Base-by-base conservation (phyloP, 2,113 vertebrate species). In the Corydoras maculifer region DNA sequence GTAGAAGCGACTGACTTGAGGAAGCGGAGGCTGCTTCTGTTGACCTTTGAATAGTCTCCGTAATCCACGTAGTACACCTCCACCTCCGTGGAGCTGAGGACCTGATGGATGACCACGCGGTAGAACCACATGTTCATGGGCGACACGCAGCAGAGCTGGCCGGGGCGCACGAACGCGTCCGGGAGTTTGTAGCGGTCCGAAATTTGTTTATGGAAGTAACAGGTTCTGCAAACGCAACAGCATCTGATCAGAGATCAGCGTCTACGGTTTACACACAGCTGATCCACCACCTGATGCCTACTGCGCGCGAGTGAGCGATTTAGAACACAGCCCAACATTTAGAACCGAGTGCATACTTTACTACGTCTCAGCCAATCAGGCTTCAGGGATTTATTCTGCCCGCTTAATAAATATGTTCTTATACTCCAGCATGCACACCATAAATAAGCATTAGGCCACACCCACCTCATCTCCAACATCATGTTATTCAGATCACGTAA, bases 401-500 rank as follows among this genome's bases (percentile, higher is more conserved):
- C 7, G 35, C 35, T 43, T 43, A 43, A 5, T 43, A 43, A 43
- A 43, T n/a, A n/a, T n/a, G n/a, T n/a, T n/a, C n/a, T n/a, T n/a
- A n/a, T n/a, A n/a, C 7, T 43, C 35, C 35, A 43, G 35, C 7
- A 43, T 43, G 7, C 7, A 43, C 4, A 43, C 35, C 7, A 5
- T 43, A 5, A 43, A 43, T 43, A 2, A 2, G 18, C 18, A 43
- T 2, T 43, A 43, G 35, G 35, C 35, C 35, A 43, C 35, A 43
- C 51, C 54, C 6, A 98, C 97, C 94, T 93, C 94, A 99, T 96
- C 77, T 93, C 91, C 71, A 94, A 78, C 91, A 96, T 97, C 92
- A 96, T 91, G 74, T 93, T 84, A 78, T 92, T 91, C 49, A 97
- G 83, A 4, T 87, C 80, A 43, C 79, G 81, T 53, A 89, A 87